Evolutionary conservation across 2,113 vertebrate genomes (phyloP).

Genomic region (Pituophis catenifer): DNA sequence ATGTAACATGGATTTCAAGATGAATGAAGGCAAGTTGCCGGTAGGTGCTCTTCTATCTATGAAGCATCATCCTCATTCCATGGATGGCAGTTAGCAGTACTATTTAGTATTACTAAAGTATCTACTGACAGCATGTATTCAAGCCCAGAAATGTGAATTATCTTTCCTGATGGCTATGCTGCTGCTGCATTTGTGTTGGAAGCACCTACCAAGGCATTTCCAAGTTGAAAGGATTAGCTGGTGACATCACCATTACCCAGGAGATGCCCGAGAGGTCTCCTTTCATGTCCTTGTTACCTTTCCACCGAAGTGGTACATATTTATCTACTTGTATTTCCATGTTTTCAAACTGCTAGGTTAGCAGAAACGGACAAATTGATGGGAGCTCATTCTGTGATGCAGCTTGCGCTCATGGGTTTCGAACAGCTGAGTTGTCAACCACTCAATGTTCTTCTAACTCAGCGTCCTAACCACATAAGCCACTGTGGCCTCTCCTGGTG

Average conservation of each 20-base stretch:
- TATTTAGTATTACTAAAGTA: not conserved
- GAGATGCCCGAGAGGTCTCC: not conserved
- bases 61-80: not conserved
- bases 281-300: not conserved
- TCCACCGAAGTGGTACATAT: too few species aligned
- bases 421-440: too few species aligned
- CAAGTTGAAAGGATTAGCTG: not conserved
- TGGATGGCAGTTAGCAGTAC: not conserved
- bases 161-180: not conserved
- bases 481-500: too few species aligned
- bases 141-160: not conserved
- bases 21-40: not conserved
- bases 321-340: too few species aligned
- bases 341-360: too few species aligned
- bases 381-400: too few species aligned
- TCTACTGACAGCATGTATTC: not conserved
- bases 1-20: not conserved
- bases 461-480: too few species aligned
- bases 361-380: too few species aligned
- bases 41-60: not conserved
- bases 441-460: too few species aligned
- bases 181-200: too few species aligned
- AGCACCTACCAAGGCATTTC: not conserved
- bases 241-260: not conserved
- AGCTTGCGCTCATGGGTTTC: too few species aligned